Evolutionary conservation across 2,888 invertebrate genomes (phyloP), one percentile per base, ranked within the genome.

Genomic region (Eugnorisma glareosa): DNA sequence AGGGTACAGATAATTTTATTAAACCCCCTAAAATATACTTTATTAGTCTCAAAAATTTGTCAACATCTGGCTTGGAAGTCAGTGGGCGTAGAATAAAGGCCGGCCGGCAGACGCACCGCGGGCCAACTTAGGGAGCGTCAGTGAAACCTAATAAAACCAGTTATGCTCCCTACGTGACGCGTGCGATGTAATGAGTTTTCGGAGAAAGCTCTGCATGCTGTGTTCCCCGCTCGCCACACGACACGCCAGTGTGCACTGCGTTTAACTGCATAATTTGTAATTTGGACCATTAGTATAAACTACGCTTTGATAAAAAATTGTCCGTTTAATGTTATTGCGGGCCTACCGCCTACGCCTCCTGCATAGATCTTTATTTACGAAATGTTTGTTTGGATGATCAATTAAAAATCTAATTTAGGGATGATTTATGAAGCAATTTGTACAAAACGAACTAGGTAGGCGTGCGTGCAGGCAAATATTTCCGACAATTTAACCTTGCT

Each of bases 81-180:
- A 76, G 89, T 90, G 89, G 86, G 89, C 87, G 87, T 88, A 82
- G 77, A 82, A 91, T 89, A 90, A 93, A 93, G 91, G 90, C 90
- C 89, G 88, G 91, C 10, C n/a, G 89, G 86, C 91, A 90, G 92
- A 92, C 91, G 90, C 85, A 88, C 88, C 89, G 87, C 84, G 61
- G 77, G 80, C 86, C 83, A 90, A 89, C 88, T 91, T 88, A 89
- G 93, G 93, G 92, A 90, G 92, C 92, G 93, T 92, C 93, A 93
- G 93, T 93, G 94, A 95, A 96, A 95, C 95, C 95, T 95, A 96
- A 96, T 96, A 95, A 95, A 95, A 95, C 95, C 93, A 92, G 95
- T 94, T 96, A 95, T 94, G 92, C 92, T 91, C 92, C 92, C 93
- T 94, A 95, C 95, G 95, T 95, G 95, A 96, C 96, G 96, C 95